phyloP scores from a whole-genome alignment of 1,140 invertebrate species.

The Drosophila ironensis region DNA sequence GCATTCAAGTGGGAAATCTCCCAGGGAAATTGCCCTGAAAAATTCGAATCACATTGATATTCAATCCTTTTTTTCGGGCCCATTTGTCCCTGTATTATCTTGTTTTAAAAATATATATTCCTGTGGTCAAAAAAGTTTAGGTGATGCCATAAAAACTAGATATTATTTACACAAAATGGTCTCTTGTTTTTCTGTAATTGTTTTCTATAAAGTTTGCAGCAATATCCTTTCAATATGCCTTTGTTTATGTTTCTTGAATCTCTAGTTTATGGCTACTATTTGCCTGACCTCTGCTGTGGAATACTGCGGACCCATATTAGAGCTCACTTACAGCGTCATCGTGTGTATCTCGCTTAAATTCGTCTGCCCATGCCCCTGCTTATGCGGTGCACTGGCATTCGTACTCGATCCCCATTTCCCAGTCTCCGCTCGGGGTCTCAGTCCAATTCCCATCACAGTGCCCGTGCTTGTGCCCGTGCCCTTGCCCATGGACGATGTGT shows the following conservation, averaged over 20 bases:
- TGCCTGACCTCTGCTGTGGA: conserved; percentile 12
- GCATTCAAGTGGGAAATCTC: background rate
- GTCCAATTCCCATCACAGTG: conserved; percentile 12
- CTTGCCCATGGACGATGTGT: conserved; percentile 44
- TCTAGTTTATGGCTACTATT: background rate
- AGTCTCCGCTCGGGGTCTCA: no score
- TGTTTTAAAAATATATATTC: no score
- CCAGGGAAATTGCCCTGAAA: background rate
- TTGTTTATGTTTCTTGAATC: no score
- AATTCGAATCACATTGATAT: background rate
- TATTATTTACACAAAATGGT: no score
- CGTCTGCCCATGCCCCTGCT: conserved; percentile 33
- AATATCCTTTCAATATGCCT: no score
- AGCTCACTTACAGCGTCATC: conserved; percentile 66
- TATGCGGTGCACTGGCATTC: background rate
- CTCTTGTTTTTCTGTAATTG: no score
- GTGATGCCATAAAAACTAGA: no score
- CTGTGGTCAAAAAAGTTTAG: no score
- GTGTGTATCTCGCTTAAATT: conserved; percentile 66
- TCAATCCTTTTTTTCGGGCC: no score
- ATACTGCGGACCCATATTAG: conserved; percentile 56
- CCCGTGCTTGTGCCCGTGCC: background rate
- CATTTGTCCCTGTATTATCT: no score
- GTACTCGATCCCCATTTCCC: conserved; percentile 1
- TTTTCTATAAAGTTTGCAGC: no score